Percentiles rank a stretch among this genome's conserved stretches.
Conservation (phyloP, 2,113 vertebrate genomes). For the Arothron firmamentum region DNA sequence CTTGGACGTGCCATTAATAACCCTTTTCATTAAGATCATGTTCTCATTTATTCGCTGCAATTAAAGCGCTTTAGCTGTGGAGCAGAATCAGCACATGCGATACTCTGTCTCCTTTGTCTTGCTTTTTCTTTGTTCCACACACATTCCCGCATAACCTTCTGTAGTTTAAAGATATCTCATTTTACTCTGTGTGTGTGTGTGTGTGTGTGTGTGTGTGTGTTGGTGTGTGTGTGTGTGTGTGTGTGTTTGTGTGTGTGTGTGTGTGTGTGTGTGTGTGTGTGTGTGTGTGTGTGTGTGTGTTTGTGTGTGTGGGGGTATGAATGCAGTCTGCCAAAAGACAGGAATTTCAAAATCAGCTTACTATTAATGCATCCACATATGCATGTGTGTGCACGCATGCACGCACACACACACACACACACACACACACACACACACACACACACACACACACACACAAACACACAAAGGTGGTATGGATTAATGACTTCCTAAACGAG, state of each 20-base stretch:
- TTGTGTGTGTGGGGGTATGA: no score
- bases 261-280: constrained; percentile 3
- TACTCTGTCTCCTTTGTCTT: not conserved
- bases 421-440: constrained; percentile 3
- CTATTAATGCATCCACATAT: constrained; percentile 8
- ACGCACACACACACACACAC: not conserved
- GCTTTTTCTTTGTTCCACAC: constrained; percentile 15
- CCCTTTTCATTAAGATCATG: constrained; percentile 46
- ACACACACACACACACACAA: no score
- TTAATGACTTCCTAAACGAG: constrained; percentile 63
- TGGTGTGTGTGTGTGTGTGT: constrained; percentile 16
- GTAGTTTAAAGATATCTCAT: constrained; percentile 10
- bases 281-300: constrained; percentile 18
- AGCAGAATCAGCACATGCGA: constrained; percentile 3
- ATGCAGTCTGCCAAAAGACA: constrained; percentile 33
- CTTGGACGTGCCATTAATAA: constrained; percentile 44
- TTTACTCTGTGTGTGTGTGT: not conserved
- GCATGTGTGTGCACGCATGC: not conserved
- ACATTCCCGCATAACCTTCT: not conserved
- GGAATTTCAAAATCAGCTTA: constrained; percentile 45
- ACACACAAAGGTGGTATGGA: constrained; percentile 53
- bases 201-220: constrained; percentile 18
- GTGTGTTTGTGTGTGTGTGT: constrained; percentile 18
- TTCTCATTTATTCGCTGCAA: constrained; percentile 38
- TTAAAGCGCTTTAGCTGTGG: constrained; percentile 38